Evolutionary conservation across 1,140 invertebrate genomes (phyloP), one percentile per base, ranked within the genome.

Genomic region (Araneus ventricosus): DNA sequence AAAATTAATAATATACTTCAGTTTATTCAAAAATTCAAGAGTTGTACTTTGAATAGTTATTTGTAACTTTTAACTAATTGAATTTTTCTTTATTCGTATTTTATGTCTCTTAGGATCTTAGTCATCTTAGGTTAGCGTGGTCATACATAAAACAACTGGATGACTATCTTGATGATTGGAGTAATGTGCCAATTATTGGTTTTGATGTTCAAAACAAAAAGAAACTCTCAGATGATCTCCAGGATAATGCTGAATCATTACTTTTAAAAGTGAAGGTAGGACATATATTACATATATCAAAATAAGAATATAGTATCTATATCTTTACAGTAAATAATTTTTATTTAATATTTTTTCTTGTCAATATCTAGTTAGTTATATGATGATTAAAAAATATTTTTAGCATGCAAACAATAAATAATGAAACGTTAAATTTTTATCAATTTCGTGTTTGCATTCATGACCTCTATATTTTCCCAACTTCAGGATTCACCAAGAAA

Each of bases 181-280:
- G 41, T 24, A 80, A 37, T 24, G 34, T 52, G 14, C 67, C 88
- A 17, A 27, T 90, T 22, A 24, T 90, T 45, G 10, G 39, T 57
- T 90, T 90, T 34, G 30, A 90, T 37, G 70, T 79, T 57, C n/a
- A 75, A 80, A 37, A 90, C 30, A 79, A 79, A 59, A 45, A 80
- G 24, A 4, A 57, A 24, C 8, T 41, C 27, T 52, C 70, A 34
- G 41, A 90, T 80, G 70, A 34, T n/a, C 39, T 90, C 0, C 39
- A 80, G 34, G 7, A 24, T 14, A 75, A 90, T 57, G 27, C 57
- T 0, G 34, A 37, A 34, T 7, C 24, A 10, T 57, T 90, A 24
- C 27, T 37, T 4, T 17, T 4, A 0, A 57, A 79, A 90, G 52
- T 87, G 20, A 90, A 90, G 30, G 88, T 90, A 57, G n/a, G 57